Conservation (phyloP, 2,113 vertebrate species). For the Nipponia nippon region DNA sequence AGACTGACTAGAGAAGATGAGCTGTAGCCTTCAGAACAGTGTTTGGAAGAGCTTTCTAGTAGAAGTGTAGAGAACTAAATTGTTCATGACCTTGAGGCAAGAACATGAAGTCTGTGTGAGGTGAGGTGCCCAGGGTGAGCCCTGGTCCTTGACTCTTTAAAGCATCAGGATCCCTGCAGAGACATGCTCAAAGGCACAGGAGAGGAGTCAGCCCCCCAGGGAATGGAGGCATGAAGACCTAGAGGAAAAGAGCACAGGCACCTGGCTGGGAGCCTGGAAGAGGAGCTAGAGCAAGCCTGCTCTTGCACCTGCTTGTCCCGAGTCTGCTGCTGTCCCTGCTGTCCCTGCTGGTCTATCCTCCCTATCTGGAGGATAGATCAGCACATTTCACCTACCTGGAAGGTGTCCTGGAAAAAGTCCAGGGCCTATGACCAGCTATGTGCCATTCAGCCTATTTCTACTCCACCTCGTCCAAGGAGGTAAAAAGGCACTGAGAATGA, state of each 20-base stretch:
- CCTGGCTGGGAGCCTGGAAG: neutral
- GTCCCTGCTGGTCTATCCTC: too few species aligned
- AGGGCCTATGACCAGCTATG: neutral
- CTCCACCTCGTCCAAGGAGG: neutral
- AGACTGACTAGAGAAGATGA: neutral
- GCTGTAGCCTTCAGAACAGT: neutral
- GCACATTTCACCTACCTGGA: neutral
- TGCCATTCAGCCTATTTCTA: neutral
- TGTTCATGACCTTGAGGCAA: neutral
- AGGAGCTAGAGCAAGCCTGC: neutral
- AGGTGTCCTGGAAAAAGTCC: neutral
- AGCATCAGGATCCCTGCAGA: neutral
- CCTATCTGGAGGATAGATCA: neutral
- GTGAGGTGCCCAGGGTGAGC: neutral
- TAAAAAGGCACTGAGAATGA: neutral
- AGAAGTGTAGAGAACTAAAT: neutral
- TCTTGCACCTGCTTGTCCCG: neutral
- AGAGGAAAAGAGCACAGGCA: neutral
- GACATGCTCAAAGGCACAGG: neutral
- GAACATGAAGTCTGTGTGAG: neutral
- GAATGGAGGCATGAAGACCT: rapidly evolving
- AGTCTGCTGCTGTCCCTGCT: neutral
- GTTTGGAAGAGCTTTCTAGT: neutral
- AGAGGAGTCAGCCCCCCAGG: neutral
- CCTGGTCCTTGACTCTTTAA: neutral